These are phyloP conservation scores for Pyrgus malvae DNA, from an alignment of 2,888 invertebrate genomes.

Conservation along the genomic window DNA sequence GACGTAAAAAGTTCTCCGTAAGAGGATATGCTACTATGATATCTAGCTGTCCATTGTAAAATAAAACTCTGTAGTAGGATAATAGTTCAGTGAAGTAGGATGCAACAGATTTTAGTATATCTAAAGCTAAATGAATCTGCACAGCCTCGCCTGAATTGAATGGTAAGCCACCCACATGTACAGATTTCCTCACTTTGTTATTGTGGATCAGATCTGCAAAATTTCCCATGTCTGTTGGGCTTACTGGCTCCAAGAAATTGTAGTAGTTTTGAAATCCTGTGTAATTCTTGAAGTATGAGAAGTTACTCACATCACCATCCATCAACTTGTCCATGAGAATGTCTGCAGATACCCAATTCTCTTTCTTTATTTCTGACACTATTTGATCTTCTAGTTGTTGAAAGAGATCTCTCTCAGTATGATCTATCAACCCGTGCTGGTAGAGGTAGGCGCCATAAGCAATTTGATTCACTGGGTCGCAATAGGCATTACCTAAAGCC, in stretches of 20 bases:
- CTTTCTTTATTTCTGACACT: conserved; percentile 79
- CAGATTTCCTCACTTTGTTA: conserved; percentile 67
- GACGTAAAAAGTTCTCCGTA: conserved; percentile 84
- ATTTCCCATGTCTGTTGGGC: conserved; percentile 66
- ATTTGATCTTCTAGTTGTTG: conserved; percentile 81
- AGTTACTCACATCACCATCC: conserved; percentile 56
- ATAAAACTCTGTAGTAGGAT: conserved; percentile 76
- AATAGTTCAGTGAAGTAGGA: conserved; percentile 64
- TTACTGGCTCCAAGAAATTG: conserved; percentile 83
- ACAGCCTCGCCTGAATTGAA: conserved; percentile 75
- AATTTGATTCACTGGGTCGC: conserved; percentile 75
- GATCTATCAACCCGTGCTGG: conserved; percentile 79
- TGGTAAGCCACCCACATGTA: conserved; percentile 84
- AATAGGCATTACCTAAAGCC: conserved; percentile 77
- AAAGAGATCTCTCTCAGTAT: conserved; percentile 79
- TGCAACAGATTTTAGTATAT: conserved; percentile 83
- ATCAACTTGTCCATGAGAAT: conserved; percentile 86
- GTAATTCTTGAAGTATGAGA: conserved; percentile 81
- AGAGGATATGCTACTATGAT: conserved; percentile 83
- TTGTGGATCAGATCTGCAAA: conserved; percentile 56
- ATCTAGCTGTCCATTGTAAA: conserved; percentile 86
- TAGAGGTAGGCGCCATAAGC: conserved; percentile 76
- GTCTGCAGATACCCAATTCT: conserved; percentile 85
- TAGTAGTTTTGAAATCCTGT: conserved; percentile 90
- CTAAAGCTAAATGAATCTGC: conserved; percentile 73